A percentile compares a stretch with the other conserved stretches of the same genome.
These are phyloP conservation scores for Eilema caniola DNA, from an alignment of 2,888 invertebrate species.

Conservation along the genomic window DNA sequence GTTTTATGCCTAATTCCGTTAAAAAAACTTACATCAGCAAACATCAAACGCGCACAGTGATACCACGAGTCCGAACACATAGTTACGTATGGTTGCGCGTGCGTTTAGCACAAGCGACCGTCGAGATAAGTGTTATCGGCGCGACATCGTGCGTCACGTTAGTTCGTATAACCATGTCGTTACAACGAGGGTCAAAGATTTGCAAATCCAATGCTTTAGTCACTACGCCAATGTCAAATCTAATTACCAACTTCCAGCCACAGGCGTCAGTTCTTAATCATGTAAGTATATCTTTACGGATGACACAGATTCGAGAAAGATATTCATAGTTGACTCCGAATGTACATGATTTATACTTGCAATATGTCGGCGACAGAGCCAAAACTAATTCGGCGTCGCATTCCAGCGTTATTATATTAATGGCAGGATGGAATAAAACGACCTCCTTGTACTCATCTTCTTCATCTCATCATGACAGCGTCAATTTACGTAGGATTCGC, in stretches of 20 bases:
- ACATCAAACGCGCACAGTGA: slow-evolving; percentile 20
- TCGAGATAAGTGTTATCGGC: slow-evolving; percentile 57
- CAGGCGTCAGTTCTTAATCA: slow-evolving; percentile 3
- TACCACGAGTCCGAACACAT: no score
- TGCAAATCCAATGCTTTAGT: no score
- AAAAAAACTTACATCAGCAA: no score
- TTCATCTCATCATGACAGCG: no score
- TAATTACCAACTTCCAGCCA: background rate
- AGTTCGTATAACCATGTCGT: slow-evolving; percentile 50
- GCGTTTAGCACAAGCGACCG: slow-evolving; percentile 29
- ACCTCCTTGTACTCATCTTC: background rate
- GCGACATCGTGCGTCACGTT: slow-evolving; percentile 62
- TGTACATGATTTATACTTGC: background rate
- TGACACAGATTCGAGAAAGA: background rate
- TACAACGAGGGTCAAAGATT: slow-evolving; percentile 48
- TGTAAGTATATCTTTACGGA: background rate
- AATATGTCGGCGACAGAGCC: background rate
- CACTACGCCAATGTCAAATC: no score
- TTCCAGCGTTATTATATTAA: slow-evolving; percentile 5
- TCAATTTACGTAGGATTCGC: no score
- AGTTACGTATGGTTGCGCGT: slow-evolving; percentile 5
- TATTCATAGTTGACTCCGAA: background rate
- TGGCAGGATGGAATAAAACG: background rate
- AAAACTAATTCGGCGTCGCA: background rate
- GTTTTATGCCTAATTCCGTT: background rate